Conservation (phyloP, 2,797 vertebrate species). For the Sandelia bainsii region DNA sequence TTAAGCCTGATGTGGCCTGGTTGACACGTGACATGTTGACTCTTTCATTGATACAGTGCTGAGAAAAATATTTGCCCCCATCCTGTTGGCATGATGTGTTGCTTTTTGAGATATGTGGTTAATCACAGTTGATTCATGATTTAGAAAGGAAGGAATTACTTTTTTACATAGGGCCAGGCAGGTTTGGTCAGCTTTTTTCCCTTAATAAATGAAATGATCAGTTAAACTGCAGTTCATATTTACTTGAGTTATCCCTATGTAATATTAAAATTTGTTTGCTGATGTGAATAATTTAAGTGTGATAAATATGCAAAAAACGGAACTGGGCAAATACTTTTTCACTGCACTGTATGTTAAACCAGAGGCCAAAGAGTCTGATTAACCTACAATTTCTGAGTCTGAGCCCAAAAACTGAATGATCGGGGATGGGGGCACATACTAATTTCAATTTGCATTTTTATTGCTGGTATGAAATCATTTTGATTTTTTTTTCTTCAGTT, state of each 20-base stretch:
- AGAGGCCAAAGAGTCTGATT: constrained; percentile 62
- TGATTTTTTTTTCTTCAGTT: constrained; percentile 4
- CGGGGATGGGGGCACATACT: background rate
- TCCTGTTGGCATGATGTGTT: background rate
- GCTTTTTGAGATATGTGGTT: background rate
- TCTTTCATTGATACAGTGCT: too few relatives aligned
- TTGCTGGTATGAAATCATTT: constrained; percentile 27
- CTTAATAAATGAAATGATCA: too few relatives aligned
- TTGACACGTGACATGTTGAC: background rate
- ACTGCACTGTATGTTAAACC: constrained; percentile 18
- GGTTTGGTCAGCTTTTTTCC: too few relatives aligned
- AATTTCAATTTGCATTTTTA: constrained; percentile 41
- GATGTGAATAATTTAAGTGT: too few relatives aligned
- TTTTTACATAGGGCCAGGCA: too few relatives aligned
- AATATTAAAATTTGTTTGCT: too few relatives aligned
- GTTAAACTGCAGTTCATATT: too few relatives aligned
- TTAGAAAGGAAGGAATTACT: too few relatives aligned
- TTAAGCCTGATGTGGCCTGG: constrained; percentile 1
- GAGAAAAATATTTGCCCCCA: background rate
- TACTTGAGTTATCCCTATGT: too few relatives aligned
- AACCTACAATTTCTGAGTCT: constrained; percentile 21
- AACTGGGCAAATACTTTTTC: too few relatives aligned
- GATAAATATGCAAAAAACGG: too few relatives aligned
- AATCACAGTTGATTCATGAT: too few relatives aligned
- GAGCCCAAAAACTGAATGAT: constrained; percentile 18